Percentiles rank a stretch among this genome's conserved stretches.
Conservation (phyloP, 2,797 vertebrate species). For the Tokudaia muenninki region DNA sequence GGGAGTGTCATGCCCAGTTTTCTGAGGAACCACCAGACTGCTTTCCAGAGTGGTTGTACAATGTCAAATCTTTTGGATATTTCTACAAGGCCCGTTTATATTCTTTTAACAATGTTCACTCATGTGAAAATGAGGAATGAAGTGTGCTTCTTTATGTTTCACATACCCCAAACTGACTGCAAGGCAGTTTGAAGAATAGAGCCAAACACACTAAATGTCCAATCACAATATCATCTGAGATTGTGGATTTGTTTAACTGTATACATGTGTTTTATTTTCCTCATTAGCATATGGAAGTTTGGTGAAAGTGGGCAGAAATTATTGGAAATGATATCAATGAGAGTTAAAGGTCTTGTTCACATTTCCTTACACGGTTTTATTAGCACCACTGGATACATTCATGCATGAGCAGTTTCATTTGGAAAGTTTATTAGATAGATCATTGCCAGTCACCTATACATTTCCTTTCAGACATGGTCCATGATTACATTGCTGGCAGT, state of each 20-base stretch:
- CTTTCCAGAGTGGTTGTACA: too few species aligned
- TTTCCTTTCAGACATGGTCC: background rate
- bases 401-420: background rate
- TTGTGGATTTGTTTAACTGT: background rate
- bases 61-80: background rate
- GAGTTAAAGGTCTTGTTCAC: background rate
- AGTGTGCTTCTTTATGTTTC: background rate
- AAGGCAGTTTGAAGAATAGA: background rate
- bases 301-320: background rate
- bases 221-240: background rate
- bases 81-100: background rate
- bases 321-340: background rate
- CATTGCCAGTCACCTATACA: background rate
- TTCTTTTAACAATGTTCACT: background rate
- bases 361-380: background rate
- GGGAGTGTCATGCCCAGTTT: too few species aligned
- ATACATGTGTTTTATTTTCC: background rate
- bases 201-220: background rate
- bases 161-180: background rate
- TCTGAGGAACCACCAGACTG: too few species aligned
- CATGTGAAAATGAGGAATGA: background rate
- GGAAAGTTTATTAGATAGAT: background rate
- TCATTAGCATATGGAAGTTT: background rate
- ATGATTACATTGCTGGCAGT: background rate
- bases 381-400: background rate